These are phyloP conservation scores for Hirtodrosophila duncani DNA, from an alignment of 2,888 invertebrate genomes.

Conservation along the genomic window DNA sequence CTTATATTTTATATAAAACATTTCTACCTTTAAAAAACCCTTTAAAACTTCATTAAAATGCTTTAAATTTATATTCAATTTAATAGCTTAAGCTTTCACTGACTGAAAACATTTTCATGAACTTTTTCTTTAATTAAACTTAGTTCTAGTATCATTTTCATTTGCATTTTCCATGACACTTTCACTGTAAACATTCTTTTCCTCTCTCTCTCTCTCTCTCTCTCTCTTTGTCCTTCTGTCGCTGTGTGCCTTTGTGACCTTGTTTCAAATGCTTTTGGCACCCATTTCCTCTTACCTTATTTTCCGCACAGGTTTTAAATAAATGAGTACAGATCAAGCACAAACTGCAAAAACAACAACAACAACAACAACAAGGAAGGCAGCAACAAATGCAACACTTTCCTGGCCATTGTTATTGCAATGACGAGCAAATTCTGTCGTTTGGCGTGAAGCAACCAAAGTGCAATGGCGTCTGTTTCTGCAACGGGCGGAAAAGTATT, in stretches of 20 bases:
- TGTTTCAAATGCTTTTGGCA: constrained; percentile 20
- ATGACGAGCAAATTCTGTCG: constrained; percentile 52
- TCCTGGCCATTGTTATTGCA: constrained; percentile 62
- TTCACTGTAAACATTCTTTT: constrained; percentile 14
- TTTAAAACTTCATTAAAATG: too few relatives aligned
- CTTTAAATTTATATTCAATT: constrained; percentile 13
- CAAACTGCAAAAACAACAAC: constrained; percentile 19
- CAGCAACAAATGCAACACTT: constrained; percentile 25
- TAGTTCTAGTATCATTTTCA: constrained; percentile 36
- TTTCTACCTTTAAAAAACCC: too few relatives aligned
- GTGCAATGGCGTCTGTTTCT: constrained; percentile 18
- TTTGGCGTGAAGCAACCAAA: constrained; percentile 31
- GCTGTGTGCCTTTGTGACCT: constrained; percentile 38
- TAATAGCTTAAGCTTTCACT: constrained; percentile 24
- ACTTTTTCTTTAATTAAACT: constrained; percentile 52
- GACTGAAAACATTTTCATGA: too few relatives aligned
- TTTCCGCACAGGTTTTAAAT: constrained; percentile 37
- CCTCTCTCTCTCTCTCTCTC: constrained; percentile 22
- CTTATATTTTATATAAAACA: too few relatives aligned
- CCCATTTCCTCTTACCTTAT: constrained; percentile 29
- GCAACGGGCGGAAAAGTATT: constrained; percentile 19
- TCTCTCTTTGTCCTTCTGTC: constrained; percentile 4
- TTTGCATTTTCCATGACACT: constrained; percentile 35
- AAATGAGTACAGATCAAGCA: constrained; percentile 46
- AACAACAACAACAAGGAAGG: constrained; percentile 33